Percentiles rank a stretch among this genome's conserved stretches.
Evolutionary conservation across 2,888 invertebrate species (phyloP).

Genomic region (Leptinotarsa tumamoca): DNA sequence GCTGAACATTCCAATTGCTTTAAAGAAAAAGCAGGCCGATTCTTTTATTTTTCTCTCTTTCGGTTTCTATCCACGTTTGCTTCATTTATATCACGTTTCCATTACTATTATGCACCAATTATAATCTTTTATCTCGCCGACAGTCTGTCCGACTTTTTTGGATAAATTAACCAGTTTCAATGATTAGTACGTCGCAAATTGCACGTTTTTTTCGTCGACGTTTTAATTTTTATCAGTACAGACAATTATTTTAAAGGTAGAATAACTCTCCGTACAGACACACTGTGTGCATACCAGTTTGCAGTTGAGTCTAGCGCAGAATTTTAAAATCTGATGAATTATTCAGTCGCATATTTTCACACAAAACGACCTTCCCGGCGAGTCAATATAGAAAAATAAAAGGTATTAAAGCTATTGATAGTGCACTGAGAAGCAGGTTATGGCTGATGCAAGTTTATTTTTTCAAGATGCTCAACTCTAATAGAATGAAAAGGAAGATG

Average conservation of each 20-base stretch:
- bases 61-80: constrained; percentile 20
- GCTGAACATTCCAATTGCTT: constrained; percentile 21
- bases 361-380: constrained; percentile 44
- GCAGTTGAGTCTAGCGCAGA: constrained; percentile 49
- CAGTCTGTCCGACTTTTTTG: constrained; percentile 17
- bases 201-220: constrained; percentile 19
- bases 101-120: constrained; percentile 30
- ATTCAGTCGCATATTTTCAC: constrained; percentile 52
- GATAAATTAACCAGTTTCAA: constrained; percentile 24
- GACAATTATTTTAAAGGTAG: constrained; percentile 36
- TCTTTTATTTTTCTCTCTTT: constrained; percentile 24
- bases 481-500: constrained; percentile 10
- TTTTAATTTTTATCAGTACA: constrained; percentile 34
- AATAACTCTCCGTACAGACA: constrained; percentile 30
- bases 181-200: constrained; percentile 29
- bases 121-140: constrained; percentile 26
- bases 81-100: constrained; percentile 29
- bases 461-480: not conserved
- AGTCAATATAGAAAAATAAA: constrained; percentile 39
- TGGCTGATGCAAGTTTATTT: constrained; percentile 12
- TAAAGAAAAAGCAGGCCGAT: constrained; percentile 21
- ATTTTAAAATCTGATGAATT: constrained; percentile 52
- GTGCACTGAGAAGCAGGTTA: constrained; percentile 18
- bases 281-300: constrained; percentile 46
- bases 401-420: constrained; percentile 20